Evolutionary conservation across 2,888 invertebrate species (phyloP).

Genomic region (Pyrrhosoma nymphula): DNA sequence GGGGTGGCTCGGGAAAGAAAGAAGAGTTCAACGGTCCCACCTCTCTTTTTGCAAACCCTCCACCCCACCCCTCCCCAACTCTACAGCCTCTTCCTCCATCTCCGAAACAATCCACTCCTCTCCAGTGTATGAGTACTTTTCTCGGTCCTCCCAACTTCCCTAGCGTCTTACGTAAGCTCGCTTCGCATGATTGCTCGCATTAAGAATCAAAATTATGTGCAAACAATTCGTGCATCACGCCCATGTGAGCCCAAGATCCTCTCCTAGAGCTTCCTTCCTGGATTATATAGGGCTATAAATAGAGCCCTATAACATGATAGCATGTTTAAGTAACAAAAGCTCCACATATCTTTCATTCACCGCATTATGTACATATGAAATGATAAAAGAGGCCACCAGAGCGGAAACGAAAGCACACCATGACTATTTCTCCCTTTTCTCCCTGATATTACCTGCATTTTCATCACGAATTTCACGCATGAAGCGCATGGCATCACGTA

Average conservation of each 20-base stretch:
- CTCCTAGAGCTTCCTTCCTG: neutral
- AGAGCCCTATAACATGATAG: neutral
- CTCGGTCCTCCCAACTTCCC: neutral
- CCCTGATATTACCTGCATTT: too few species aligned
- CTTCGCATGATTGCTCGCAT: neutral
- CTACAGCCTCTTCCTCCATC: neutral
- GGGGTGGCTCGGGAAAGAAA: conserved; percentile 7
- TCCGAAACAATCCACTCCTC: neutral
- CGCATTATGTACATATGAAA: too few species aligned
- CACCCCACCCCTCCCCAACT: neutral
- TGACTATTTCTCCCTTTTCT: too few species aligned
- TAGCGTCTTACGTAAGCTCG: neutral
- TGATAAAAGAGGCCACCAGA: too few species aligned
- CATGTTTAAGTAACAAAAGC: too few species aligned
- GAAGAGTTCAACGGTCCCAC: conserved; percentile 36
- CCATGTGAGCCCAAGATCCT: neutral
- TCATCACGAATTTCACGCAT: too few species aligned
- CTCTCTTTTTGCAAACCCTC: neutral
- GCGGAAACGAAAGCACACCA: too few species aligned
- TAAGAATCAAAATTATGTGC: neutral
- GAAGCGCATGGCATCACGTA: too few species aligned
- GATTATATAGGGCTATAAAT: neutral
- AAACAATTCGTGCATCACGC: neutral
- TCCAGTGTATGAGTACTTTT: neutral
- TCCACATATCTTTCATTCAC: too few species aligned